Evolutionary conservation across 1,140 invertebrate species (phyloP), one percentile per base, ranked within the genome.

Genomic region (Danaus plexippus): DNA sequence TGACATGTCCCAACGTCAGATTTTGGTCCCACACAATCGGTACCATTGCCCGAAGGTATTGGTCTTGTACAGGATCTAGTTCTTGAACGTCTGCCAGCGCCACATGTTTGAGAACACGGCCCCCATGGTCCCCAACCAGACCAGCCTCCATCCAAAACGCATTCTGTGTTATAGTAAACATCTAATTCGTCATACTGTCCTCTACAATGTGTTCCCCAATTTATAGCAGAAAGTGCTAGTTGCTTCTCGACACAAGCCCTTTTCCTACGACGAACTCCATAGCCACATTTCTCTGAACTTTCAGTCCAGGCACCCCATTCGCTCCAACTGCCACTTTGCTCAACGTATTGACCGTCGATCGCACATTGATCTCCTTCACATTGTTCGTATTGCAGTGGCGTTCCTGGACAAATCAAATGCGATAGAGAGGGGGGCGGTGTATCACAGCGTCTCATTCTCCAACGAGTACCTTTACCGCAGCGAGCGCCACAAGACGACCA

Each of bases 321-420:
- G 43, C 70, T 71, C 83, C 83, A 84, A 49, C 57, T 54, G 12
- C 77, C 80, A 9, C 63, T 63, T 54, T 64, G 49, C 15, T 61
- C 60, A 9, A 54, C 42, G 52, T 64, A 62, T 11, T 59, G 61
- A 32, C 54, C 64, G 22, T 73, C 70, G 22, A 75, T 71, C 45
- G 80, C 76, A 52, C 83, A 86, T 60, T 84, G 77, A 47, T 84
- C 78, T 7, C 83, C 83, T 60, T 75, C 68, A 55, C 83, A 86
- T 52, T 64, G 56, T 55, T 77, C 61, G 32, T 64, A 59, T 64
- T 77, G 63, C 13, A 84, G 42, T n/a, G 80, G 83, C n/a, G 59
- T 52, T 9, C 79, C 83, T n/a, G 59, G 15, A 59, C 83, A 86
- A 41, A 69, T 15, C n/a, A 78, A 65, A 45, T 52, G 62, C 42